phyloP scores from a whole-genome alignment of 1,140 invertebrate genomes.

The Pseudomyrmex cubaensis region DNA sequence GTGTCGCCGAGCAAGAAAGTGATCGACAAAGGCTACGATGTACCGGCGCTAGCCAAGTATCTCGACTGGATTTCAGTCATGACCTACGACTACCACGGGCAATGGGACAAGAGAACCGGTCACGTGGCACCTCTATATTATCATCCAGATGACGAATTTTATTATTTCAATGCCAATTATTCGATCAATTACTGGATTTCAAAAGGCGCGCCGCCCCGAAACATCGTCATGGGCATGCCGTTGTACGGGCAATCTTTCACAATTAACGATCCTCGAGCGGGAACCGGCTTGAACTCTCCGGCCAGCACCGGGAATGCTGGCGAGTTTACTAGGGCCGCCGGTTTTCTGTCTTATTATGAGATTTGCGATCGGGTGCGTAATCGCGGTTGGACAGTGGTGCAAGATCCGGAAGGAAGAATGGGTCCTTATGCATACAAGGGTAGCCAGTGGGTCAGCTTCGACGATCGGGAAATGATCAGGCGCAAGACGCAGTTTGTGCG shows the following conservation, averaged over 20 bases:
- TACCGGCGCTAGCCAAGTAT: slow-evolving; percentile 89
- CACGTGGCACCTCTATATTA: slow-evolving; percentile 93
- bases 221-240: slow-evolving; percentile 95
- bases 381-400: slow-evolving; percentile 91
- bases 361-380: slow-evolving; percentile 93
- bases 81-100: slow-evolving; percentile 95
- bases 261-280: slow-evolving; percentile 85
- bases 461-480: slow-evolving; percentile 92
- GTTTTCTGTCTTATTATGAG: slow-evolving; percentile 96
- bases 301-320: slow-evolving; percentile 92
- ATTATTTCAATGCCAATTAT: slow-evolving; percentile 89
- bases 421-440: slow-evolving; percentile 94
- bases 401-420: slow-evolving; percentile 91
- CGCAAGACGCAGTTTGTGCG: slow-evolving; percentile 92
- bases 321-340: slow-evolving; percentile 92
- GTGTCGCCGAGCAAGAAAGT: slow-evolving; percentile 95
- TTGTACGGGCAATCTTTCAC: slow-evolving; percentile 96
- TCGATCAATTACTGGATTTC: slow-evolving; percentile 95
- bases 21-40: slow-evolving; percentile 94
- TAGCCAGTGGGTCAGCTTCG: slow-evolving; percentile 95
- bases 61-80: slow-evolving; percentile 96
- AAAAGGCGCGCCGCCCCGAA: slow-evolving; percentile 91
- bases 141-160: slow-evolving; percentile 87
- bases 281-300: slow-evolving; percentile 89
- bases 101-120: slow-evolving; percentile 94